Evolutionary conservation across 1,140 invertebrate genomes (phyloP).

Genomic region (Aradophagus sp.): DNA sequence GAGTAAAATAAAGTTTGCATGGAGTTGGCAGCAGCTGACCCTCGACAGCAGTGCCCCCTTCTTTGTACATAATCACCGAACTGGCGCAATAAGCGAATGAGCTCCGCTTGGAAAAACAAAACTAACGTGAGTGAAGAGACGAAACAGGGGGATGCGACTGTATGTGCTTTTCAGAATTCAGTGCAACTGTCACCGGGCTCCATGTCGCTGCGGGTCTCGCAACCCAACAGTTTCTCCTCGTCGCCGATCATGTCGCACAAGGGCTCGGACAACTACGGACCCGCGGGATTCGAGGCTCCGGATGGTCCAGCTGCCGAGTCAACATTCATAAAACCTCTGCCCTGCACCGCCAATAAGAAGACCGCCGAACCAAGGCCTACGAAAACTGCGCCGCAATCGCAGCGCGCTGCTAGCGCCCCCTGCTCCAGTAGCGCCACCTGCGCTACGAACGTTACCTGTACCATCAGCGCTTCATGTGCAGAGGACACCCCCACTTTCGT

Average conservation of each 20-base stretch:
- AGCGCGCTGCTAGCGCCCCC: too few species aligned
- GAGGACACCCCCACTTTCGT: conserved; percentile 66
- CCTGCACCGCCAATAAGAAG: conserved; percentile 64
- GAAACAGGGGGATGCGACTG: conserved; percentile 6
- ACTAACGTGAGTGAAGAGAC: conserved; percentile 7
- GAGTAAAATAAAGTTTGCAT: too few species aligned
- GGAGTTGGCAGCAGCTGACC: too few species aligned
- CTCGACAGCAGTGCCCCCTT: too few species aligned
- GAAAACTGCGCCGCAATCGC: too few species aligned
- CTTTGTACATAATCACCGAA: too few species aligned
- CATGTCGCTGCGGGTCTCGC: conserved; percentile 66
- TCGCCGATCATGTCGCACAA: conserved; percentile 71
- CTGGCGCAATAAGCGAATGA: too few species aligned
- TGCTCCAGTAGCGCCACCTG: too few species aligned
- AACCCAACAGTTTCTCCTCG: conserved; percentile 69
- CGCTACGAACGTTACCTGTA: too few species aligned
- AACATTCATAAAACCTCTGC: conserved; percentile 81
- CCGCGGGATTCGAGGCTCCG: conserved; percentile 17
- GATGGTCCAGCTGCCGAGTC: conserved; percentile 67
- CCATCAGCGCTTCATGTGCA: too few species aligned
- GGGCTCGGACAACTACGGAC: conserved; percentile 49
- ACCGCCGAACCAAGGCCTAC: neutral
- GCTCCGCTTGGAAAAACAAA: conserved; percentile 13
- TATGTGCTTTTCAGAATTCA: conserved; percentile 60
- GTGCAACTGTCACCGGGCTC: conserved; percentile 63